These are phyloP conservation scores for Meandrusa payeni DNA, from an alignment of 2,888 invertebrate genomes.

Conservation along the genomic window DNA sequence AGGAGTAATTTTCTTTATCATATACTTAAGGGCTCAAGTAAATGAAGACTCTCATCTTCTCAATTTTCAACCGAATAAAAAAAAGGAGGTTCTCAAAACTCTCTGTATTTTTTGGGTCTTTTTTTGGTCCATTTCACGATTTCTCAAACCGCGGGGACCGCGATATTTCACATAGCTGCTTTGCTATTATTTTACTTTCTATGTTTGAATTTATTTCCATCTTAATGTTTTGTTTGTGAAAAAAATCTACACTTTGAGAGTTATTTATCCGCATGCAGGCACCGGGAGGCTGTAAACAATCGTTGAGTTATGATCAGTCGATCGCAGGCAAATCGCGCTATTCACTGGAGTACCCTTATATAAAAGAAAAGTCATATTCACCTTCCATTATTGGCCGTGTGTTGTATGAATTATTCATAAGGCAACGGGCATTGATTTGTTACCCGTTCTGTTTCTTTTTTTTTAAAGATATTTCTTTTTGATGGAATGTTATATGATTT, in stretches of 20 bases:
- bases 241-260: background rate
- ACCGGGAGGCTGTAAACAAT: constrained; percentile 55
- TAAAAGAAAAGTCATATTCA: constrained; percentile 67
- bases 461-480: constrained; percentile 31
- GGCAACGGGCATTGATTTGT: constrained; percentile 52
- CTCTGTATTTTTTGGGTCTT: no score
- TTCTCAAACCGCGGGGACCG: no score
- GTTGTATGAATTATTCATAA: constrained; percentile 68
- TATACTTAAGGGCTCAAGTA: no score
- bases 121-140: no score
- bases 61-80: no score
- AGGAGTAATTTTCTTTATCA: no score
- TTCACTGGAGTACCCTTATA: constrained; percentile 38
- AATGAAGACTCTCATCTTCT: no score
- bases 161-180: no score
- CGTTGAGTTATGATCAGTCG: constrained; percentile 75
- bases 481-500: no score
- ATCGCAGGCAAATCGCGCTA: constrained; percentile 47
- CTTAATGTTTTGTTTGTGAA: background rate
- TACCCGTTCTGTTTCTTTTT: constrained; percentile 53
- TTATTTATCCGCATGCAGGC: constrained; percentile 10
- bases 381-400: constrained; percentile 62
- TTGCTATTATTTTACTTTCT: no score
- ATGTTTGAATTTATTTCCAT: no score
- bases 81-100: no score